Base-by-base conservation (phyloP, 2,888 invertebrate genomes). In the Trisateles emortualis region DNA sequence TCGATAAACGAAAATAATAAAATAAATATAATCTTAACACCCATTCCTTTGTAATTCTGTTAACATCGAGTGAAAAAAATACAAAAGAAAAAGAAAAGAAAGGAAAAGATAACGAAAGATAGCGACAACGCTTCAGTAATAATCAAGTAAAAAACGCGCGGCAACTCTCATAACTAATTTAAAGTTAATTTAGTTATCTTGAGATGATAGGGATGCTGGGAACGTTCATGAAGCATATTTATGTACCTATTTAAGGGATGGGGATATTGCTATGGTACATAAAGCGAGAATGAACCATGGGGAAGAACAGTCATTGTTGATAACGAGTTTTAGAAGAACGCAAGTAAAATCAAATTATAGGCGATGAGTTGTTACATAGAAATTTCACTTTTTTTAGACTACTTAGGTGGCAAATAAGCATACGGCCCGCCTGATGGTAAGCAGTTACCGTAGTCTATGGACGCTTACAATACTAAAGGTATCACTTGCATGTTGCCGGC, bases 171-270 rank as follows among this genome's bases (percentile, higher is more conserved):
- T 76, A 78, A 81, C 78, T 77, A 83, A 81, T 83, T 81, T 76
- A 76, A 78, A 77, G 65, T 76, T 80, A 80, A 83, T 83, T 82
- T 75, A 74, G 71, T 79, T 82, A 83, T 79, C 76, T 71, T 59
- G 60, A 74, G 65, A 61, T 46, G 64, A 49, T 59, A 62, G 60
- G 63, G 67, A 74, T 68, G 72, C 64, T 76, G 41, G 52, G 44
- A 56, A 50, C 55, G 51, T 52, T 49, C 38, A 13, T 22, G 43
- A 42, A 53, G 67, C 64, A 54, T 52, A 41, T 46, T 67, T 66
- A 52, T 42, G 52, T 46, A 36, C 10, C 39, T 14, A 11, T 22
- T 52, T 42, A 57, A 57, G 57, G 53, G 53, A 48, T 44, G n/a
- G 54, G 61, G 65, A 68, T 56, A 68, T 66, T 64, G 61, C 49